A percentile compares a stretch with the other conserved stretches of the same genome.
Evolutionary conservation across 1,140 invertebrate species (phyloP).

Genomic region (Latrodectus geometricus): DNA sequence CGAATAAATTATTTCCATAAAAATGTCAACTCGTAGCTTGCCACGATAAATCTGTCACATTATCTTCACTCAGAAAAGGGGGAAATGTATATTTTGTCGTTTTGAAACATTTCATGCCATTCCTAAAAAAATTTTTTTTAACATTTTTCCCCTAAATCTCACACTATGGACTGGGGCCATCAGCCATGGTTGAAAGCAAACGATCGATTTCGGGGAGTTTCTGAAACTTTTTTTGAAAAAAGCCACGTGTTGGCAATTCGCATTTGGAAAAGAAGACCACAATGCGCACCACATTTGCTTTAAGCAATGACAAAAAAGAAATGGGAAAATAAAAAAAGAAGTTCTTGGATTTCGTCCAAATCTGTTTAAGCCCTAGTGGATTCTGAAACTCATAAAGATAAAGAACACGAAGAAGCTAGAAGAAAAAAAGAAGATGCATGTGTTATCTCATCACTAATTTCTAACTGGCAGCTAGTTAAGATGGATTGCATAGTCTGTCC

Average conservation of each 20-base stretch:
- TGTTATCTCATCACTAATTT: background rate
- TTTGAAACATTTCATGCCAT: background rate
- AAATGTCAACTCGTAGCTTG: no score
- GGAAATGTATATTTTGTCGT: no score
- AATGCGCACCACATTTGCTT: conserved; percentile 18
- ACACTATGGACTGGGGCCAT: no score
- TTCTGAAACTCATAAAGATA: no score
- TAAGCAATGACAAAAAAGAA: conserved; percentile 32
- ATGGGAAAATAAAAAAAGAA: no score
- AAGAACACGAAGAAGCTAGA: no score
- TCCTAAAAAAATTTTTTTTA: background rate
- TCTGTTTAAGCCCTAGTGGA: background rate
- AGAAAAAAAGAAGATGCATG: background rate
- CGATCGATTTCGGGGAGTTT: background rate
- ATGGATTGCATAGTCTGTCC: no score
- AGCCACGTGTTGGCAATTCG: conserved; percentile 46
- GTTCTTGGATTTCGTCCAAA: conserved; percentile 39
- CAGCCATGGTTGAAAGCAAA: background rate
- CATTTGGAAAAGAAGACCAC: conserved; percentile 29
- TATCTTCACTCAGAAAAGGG: no score
- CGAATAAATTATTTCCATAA: no score
- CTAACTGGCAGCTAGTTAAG: background rate
- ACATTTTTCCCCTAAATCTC: background rate
- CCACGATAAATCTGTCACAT: no score
- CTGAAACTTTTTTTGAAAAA: background rate